These are phyloP conservation scores for Porphyrio hochstetteri DNA, from an alignment of 2,113 vertebrate genomes.

Conservation along the genomic window DNA sequence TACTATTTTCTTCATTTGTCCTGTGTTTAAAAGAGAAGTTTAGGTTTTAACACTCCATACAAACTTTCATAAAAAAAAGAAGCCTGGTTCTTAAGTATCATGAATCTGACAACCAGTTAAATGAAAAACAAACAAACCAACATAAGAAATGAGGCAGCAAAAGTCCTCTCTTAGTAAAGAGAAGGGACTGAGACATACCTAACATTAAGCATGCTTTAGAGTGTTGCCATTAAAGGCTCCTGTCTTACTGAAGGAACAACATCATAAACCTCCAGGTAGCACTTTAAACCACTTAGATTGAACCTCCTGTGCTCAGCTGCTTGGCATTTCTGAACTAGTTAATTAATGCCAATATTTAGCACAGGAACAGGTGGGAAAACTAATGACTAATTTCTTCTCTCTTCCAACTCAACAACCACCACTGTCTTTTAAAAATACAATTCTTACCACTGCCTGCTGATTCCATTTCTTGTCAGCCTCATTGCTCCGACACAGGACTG, in stretches of 20 bases:
- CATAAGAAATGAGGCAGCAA: not conserved
- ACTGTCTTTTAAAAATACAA: slow-evolving; percentile 23
- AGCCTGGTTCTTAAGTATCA: fast-evolving
- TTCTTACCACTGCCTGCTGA: slow-evolving; percentile 16
- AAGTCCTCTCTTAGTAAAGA: not conserved
- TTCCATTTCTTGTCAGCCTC: slow-evolving; percentile 18
- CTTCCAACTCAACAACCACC: not conserved
- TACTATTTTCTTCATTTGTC: not conserved
- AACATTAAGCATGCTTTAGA: not conserved
- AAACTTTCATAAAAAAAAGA: not conserved
- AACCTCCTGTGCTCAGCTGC: slow-evolving; percentile 16
- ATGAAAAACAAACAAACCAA: not conserved
- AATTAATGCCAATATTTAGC: slow-evolving; percentile 58
- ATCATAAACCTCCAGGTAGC: slow-evolving; percentile 1
- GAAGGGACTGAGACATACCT: not conserved
- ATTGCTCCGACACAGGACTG: not conserved
- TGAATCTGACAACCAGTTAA: not conserved
- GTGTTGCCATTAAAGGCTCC: not conserved
- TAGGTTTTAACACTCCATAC: not conserved
- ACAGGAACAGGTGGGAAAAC: slow-evolving; percentile 34
- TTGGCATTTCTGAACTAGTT: slow-evolving; percentile 24
- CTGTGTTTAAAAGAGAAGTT: not conserved
- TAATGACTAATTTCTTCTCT: slow-evolving; percentile 53
- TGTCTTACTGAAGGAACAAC: not conserved
- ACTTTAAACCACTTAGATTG: slow-evolving; percentile 30